phyloP scores from a whole-genome alignment of 2,888 invertebrate species.

The Hanleya hanleyi region DNA sequence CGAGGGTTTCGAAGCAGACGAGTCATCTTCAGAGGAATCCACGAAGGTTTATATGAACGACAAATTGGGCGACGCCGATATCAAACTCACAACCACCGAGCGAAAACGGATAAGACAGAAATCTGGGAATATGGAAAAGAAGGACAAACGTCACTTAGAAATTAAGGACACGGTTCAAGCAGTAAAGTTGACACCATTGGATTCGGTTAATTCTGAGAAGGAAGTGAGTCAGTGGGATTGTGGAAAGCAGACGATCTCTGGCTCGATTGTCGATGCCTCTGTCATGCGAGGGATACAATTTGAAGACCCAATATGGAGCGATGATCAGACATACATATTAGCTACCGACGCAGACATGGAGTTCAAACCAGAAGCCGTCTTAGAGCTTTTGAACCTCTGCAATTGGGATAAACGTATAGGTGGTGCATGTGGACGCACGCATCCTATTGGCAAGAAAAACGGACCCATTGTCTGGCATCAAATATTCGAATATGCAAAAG shows the following conservation, averaged over 20 bases:
- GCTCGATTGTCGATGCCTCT: not conserved
- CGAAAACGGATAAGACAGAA: not conserved
- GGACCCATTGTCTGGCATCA: constrained; percentile 56
- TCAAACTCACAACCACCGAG: not conserved
- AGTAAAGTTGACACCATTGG: not conserved
- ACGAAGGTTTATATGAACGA: not conserved
- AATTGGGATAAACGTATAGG: constrained; percentile 46
- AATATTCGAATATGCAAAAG: constrained; percentile 58
- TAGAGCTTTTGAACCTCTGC: constrained; percentile 45
- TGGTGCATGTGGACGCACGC: constrained; percentile 55
- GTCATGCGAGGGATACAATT: not conserved
- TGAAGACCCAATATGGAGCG: constrained; percentile 20
- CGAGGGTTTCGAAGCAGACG: not conserved
- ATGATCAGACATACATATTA: constrained; percentile 53
- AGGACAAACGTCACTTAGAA: not conserved
- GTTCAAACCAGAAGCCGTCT: constrained; percentile 47
- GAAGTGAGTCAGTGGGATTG: not conserved
- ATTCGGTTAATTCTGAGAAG: not conserved
- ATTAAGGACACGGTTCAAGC: not conserved
- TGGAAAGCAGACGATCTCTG: not conserved
- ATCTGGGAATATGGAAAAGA: not conserved
- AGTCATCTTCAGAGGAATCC: constrained; percentile 9
- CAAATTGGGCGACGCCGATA: not conserved
- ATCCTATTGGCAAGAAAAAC: constrained; percentile 47
- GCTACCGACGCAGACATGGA: constrained; percentile 61